Evolutionary conservation across 2,888 invertebrate species (phyloP).

Genomic region (Bedellia somnulentella): DNA sequence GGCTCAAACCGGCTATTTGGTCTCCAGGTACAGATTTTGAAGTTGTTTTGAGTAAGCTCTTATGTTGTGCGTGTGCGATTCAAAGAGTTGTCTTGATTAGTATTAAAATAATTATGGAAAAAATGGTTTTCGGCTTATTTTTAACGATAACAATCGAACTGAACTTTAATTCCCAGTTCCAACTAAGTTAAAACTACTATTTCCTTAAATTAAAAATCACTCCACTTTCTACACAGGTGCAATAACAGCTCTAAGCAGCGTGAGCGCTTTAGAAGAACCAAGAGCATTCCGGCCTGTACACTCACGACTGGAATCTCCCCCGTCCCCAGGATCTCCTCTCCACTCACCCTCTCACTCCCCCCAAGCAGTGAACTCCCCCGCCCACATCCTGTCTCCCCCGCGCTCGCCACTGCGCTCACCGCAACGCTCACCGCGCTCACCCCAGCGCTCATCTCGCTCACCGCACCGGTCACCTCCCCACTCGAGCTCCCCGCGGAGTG

Average conservation of each 20-base stretch:
- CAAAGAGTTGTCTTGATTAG: too few relatives aligned
- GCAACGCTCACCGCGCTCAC: constrained; percentile 17
- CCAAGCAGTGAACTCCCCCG: too few relatives aligned
- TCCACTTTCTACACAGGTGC: too few relatives aligned
- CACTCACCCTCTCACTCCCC: constrained; percentile 8
- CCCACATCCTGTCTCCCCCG: not conserved
- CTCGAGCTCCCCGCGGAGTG: constrained; percentile 43
- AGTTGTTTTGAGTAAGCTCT: too few relatives aligned
- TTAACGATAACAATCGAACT: too few relatives aligned
- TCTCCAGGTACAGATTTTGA: constrained; percentile 27
- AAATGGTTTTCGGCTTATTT: too few relatives aligned
- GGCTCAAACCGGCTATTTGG: constrained; percentile 63
- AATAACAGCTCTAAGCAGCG: constrained; percentile 39
- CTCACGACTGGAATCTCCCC: constrained; percentile 29
- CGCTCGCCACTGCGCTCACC: constrained; percentile 4
- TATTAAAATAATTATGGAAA: too few relatives aligned
- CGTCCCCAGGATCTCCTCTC: constrained; percentile 22
- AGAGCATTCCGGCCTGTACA: constrained; percentile 48
- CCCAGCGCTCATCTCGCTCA: constrained; percentile 16
- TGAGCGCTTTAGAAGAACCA: constrained; percentile 42
- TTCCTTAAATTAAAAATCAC: too few relatives aligned
- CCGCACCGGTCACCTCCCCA: constrained; percentile 23
- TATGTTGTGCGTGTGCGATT: too few relatives aligned
- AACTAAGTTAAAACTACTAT: too few relatives aligned
- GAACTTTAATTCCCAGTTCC: too few relatives aligned